A percentile compares a stretch with the other conserved stretches of the same genome.
These are phyloP conservation scores for Cotesia congregata DNA, from an alignment of 2,888 invertebrate genomes.

Conservation along the genomic window DNA sequence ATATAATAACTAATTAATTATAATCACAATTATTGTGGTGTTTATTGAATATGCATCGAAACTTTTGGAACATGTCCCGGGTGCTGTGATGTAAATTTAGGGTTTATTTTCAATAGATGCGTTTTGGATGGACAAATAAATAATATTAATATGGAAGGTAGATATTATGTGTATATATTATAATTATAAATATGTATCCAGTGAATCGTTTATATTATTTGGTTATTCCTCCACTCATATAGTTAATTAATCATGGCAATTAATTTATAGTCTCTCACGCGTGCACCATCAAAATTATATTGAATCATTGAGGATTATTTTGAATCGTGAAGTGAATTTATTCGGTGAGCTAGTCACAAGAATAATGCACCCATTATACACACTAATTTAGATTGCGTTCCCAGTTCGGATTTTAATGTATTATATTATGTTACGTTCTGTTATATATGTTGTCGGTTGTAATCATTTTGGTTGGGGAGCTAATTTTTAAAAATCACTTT, in stretches of 20 bases:
- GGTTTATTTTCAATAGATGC: background rate
- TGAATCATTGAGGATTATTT: constrained; percentile 24
- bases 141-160: constrained; percentile 3
- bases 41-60: background rate
- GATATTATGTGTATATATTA: background rate
- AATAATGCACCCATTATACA: background rate
- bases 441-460: too few species aligned
- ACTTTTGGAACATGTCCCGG: background rate
- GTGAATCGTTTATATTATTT: constrained; percentile 5
- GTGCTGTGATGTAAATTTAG: background rate
- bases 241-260: constrained; percentile 23
- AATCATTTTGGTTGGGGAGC: too few species aligned
- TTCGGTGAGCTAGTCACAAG: constrained; percentile 10
- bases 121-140: background rate
- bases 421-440: too few species aligned
- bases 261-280: constrained; percentile 23
- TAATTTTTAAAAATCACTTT: too few species aligned
- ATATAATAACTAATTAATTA: background rate
- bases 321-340: constrained; percentile 14
- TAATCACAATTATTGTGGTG: background rate
- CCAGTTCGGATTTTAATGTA: too few species aligned
- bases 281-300: constrained; percentile 13
- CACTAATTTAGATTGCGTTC: too few species aligned
- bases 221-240: constrained; percentile 3
- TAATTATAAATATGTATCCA: background rate